Evolutionary conservation across 2,888 invertebrate species (phyloP).

Genomic region (Petrolisthes cinctipes): DNA sequence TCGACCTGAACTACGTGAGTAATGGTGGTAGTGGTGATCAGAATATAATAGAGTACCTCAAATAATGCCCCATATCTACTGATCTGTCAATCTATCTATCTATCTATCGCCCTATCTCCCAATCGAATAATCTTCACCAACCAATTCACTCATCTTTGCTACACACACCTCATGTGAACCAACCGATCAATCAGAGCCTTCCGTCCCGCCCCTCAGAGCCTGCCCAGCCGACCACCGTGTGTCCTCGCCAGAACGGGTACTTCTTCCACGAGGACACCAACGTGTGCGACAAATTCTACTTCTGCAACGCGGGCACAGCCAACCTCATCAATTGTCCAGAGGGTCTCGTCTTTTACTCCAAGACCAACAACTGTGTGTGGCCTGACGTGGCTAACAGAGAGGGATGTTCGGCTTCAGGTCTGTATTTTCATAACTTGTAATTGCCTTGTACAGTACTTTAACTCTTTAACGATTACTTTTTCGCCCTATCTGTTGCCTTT

Average conservation of each 20-base stretch:
- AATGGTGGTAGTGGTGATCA: no score
- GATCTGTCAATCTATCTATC: no score
- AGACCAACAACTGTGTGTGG: conserved; percentile 92
- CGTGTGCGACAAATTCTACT: conserved; percentile 88
- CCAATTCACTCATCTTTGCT: neutral
- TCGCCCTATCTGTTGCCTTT: no score
- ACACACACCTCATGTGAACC: neutral
- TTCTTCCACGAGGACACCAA: conserved; percentile 87
- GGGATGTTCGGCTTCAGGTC: conserved; percentile 85
- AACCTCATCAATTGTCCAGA: conserved; percentile 90
- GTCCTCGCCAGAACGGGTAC: conserved; percentile 90
- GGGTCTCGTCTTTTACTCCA: conserved; percentile 88
- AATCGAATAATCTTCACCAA: neutral
- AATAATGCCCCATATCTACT: no score
- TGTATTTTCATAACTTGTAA: conserved; percentile 16
- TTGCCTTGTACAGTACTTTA: no score
- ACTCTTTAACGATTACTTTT: no score
- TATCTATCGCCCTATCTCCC: no score
- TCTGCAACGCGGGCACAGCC: conserved; percentile 84
- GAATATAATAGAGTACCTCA: no score
- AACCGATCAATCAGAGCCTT: neutral
- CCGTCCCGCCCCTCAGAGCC: conserved; percentile 47
- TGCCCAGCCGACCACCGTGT: conserved; percentile 79
- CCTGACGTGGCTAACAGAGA: conserved; percentile 90
- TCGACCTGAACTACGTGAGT: conserved; percentile 65